These are phyloP conservation scores for Avahi laniger DNA, from an alignment of 2,797 vertebrate genomes.

Conservation along the genomic window DNA sequence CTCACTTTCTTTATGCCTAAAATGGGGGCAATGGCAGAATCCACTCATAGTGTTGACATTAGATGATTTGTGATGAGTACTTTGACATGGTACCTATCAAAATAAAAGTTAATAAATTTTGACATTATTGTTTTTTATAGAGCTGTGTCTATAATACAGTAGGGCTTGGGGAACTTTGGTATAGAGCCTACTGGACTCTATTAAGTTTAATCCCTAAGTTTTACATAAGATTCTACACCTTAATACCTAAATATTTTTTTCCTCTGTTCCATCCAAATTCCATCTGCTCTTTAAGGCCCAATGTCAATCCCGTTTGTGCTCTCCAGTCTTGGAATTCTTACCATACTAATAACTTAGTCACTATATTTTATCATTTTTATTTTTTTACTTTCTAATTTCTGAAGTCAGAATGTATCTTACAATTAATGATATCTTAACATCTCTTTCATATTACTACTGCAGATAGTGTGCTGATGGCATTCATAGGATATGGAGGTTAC, in stretches of 20 bases:
- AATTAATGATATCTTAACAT: not conserved
- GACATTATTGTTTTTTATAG: not conserved
- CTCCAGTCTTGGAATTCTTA: not conserved
- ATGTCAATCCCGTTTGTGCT: not conserved
- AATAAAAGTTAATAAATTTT: not conserved
- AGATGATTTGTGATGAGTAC: not conserved
- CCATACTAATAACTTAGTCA: not conserved
- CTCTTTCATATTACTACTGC: not conserved
- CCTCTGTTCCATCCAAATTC: not conserved
- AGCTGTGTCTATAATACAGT: not conserved
- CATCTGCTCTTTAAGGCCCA: not conserved
- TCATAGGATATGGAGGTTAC: not conserved
- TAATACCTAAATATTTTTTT: not conserved
- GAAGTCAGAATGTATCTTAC: not conserved
- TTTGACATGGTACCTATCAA: not conserved
- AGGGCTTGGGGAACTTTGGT: not conserved
- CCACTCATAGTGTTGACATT: not conserved
- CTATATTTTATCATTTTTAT: not conserved
- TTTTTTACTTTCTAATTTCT: conserved; percentile 12
- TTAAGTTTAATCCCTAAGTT: not conserved
- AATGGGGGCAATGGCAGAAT: not conserved
- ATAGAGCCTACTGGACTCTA: not conserved
- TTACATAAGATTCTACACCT: not conserved
- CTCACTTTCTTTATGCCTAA: not conserved
- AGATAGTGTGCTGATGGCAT: not conserved